phyloP scores from a whole-genome alignment of 2,888 invertebrate species.

The Corbicula japonica region DNA sequence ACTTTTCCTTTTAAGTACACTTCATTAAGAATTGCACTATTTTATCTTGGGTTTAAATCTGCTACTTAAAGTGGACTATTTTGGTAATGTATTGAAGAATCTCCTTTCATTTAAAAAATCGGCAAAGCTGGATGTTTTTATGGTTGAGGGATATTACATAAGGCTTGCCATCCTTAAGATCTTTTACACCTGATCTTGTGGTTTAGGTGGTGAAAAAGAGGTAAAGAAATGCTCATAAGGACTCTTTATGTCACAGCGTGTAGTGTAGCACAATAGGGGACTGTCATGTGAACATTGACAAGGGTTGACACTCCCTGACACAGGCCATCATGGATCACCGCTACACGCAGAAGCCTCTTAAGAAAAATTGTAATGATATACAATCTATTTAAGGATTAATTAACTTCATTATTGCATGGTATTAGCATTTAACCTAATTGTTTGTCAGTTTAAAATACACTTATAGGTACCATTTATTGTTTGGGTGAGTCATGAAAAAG shows the following conservation, averaged over 20 bases:
- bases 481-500: too few species aligned
- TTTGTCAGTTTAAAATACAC: too few species aligned
- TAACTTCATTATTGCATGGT: too few species aligned
- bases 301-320: background rate
- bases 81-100: slow-evolving; percentile 2
- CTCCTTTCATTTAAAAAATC: background rate
- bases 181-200: background rate
- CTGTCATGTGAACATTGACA: background rate
- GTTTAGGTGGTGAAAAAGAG: background rate
- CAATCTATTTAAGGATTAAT: too few species aligned
- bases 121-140: background rate
- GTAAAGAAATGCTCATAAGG: background rate
- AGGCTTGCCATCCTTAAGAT: slow-evolving; percentile 3
- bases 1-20: slow-evolving; percentile 17
- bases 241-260: slow-evolving; percentile 5
- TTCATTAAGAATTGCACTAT: slow-evolving; percentile 1
- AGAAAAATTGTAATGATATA: too few species aligned
- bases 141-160: slow-evolving; percentile 5
- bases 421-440: too few species aligned
- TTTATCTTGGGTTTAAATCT: slow-evolving; percentile 11
- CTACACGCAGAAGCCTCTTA: too few species aligned
- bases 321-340: too few species aligned
- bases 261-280: background rate
- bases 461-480: too few species aligned
- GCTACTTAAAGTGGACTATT: background rate